Evolutionary conservation across 1,140 invertebrate genomes (phyloP), one percentile per base, ranked within the genome.

Genomic region (Littorina saxatilis): DNA sequence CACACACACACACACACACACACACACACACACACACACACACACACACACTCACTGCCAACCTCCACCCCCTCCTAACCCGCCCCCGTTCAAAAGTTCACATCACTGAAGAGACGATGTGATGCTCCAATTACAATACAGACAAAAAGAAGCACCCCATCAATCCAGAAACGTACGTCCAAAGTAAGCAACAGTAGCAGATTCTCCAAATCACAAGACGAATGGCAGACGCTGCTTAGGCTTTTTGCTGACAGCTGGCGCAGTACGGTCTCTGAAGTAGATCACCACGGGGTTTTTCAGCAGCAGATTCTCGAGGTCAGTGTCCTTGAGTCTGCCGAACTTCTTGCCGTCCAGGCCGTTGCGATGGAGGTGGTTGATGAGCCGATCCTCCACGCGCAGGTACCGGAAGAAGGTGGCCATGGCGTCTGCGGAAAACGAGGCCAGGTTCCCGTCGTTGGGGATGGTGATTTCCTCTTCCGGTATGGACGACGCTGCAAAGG

Each of bases 401-500:
- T 79, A 85, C 37, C 79, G 52, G 9, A 88, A 61, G 79, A 88
- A 87, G 43, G 80, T 83, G 23, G 82, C 81, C 81, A 88, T 86
- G 66, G 86, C 80, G 82, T 87, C 85, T 20, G 66, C 80, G 11
- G 84, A 80, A 58, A 86, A 88, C 47, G 77, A 76, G 55, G 82
- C 81, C 39, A 88, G 66, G 81, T 81, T 85, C 11, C 82, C 86
- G 74, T 87, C 84, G 72, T 80, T 92, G 96, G 96, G 66, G 97
- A 93, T 92, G 96, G 97, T 50, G 95, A 96, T 90, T 96, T 97
- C 93, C 96, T 85, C 82, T 81, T 85, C 85, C 37, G 85, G 82
- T 61, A 87, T 85, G 37, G 83, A 75, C 35, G 79, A 75, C 27
- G 70, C 68, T 55, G 83, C 35, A 68, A 68, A 23, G 27, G 23